phyloP scores from a whole-genome alignment of 2,797 vertebrate genomes.

The Pitangus sulphuratus region DNA sequence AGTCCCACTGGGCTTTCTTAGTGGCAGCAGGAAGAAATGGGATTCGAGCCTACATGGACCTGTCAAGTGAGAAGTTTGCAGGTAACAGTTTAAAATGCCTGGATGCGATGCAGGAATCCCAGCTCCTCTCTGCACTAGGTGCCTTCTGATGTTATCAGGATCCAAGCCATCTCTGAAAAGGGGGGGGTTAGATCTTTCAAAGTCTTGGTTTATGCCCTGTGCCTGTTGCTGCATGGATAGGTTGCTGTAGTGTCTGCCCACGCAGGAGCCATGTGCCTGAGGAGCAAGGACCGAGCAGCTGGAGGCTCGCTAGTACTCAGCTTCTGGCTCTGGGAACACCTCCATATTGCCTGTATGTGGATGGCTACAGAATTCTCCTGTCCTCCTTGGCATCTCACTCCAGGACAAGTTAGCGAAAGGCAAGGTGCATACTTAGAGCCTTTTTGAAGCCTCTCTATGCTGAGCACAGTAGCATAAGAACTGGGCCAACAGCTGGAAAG shows the following conservation, averaged over 20 bases:
- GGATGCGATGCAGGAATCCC: rapidly evolving
- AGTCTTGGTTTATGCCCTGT: background rate
- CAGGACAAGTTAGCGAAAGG: rapidly evolving
- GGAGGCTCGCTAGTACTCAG: background rate
- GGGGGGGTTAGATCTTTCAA: background rate
- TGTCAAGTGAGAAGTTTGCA: background rate
- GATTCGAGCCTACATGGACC: rapidly evolving
- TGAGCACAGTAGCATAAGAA: background rate
- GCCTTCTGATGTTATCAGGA: background rate
- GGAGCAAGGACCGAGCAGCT: background rate
- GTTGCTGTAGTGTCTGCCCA: background rate
- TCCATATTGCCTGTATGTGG: rapidly evolving
- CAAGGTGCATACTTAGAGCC: background rate
- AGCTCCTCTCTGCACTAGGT: background rate
- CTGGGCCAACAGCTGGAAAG: background rate
- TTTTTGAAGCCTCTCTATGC: background rate
- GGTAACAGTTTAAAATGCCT: background rate
- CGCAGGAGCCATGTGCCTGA: rapidly evolving
- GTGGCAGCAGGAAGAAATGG: background rate
- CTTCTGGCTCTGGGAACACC: background rate
- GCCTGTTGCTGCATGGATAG: background rate
- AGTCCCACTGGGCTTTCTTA: background rate
- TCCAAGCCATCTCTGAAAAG: background rate
- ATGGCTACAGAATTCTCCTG: background rate
- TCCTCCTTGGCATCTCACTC: rapidly evolving